Percentiles rank a stretch among this genome's conserved stretches.
phyloP scores from a whole-genome alignment of 2,797 vertebrate genomes.

The Babyrousa celebensis region DNA sequence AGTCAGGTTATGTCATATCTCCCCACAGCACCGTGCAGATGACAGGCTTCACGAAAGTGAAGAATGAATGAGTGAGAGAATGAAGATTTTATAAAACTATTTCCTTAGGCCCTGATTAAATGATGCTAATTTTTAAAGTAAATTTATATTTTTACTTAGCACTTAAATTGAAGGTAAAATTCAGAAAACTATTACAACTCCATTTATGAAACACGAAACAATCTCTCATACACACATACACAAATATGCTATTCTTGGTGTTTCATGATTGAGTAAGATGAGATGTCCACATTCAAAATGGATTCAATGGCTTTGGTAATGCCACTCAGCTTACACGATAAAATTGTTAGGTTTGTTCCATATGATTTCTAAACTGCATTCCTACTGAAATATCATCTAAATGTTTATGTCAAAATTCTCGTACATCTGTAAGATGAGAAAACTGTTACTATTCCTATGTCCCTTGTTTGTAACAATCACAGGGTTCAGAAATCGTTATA shows the following conservation, averaged over 20 bases:
- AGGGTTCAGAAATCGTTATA: not conserved
- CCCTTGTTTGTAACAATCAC: slow-evolving; percentile 10
- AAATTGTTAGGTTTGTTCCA: not conserved
- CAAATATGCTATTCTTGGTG: not conserved
- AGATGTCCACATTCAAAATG: slow-evolving; percentile 19
- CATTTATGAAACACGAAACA: slow-evolving; percentile 1
- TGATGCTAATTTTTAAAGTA: not conserved
- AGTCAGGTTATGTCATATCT: not conserved
- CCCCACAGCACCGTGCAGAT: not conserved
- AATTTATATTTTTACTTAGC: slow-evolving; percentile 46
- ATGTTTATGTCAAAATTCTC: not conserved
- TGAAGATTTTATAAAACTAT: not conserved
- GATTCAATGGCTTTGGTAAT: slow-evolving; percentile 19
- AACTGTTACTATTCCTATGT: not conserved
- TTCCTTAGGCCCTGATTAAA: not conserved
- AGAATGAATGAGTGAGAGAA: not conserved
- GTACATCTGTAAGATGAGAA: not conserved
- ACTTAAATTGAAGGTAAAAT: slow-evolving; percentile 62
- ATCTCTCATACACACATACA: not conserved
- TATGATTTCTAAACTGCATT: not conserved
- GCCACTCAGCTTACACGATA: not conserved
- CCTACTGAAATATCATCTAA: not conserved
- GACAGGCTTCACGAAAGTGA: not conserved
- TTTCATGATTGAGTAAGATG: slow-evolving; percentile 63
- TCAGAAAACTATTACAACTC: slow-evolving; percentile 17